Percentiles rank a stretch among this genome's conserved stretches.
Evolutionary conservation across 1,140 invertebrate genomes (phyloP).

Genomic region (Penaeus chinensis): DNA sequence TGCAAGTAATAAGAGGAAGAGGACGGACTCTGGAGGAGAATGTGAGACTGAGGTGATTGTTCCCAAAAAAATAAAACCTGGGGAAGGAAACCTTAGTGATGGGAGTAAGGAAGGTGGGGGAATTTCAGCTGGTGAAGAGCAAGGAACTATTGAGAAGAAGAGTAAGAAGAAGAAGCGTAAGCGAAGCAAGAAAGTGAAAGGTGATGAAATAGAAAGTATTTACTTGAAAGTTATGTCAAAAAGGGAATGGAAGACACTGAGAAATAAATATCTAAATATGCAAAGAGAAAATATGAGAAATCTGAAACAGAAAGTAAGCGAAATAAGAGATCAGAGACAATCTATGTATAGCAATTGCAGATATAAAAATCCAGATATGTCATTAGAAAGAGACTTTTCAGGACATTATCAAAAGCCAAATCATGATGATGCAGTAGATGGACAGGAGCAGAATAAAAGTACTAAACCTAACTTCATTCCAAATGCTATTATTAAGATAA

Average conservation of each 20-base stretch:
- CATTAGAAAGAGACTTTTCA: not conserved
- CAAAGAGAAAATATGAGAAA: slow-evolving; percentile 53
- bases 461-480: slow-evolving; percentile 44
- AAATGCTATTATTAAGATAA: slow-evolving; percentile 51
- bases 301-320: slow-evolving; percentile 39
- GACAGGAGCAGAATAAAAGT: not conserved
- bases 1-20: not conserved
- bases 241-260: slow-evolving; percentile 50
- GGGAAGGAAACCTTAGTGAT: not conserved
- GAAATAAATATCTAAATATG: slow-evolving; percentile 54
- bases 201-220: slow-evolving; percentile 45
- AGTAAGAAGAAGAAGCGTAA: slow-evolving; percentile 55
- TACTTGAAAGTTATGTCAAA: slow-evolving; percentile 57
- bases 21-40: too few relatives aligned
- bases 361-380: not conserved
- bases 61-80: not conserved
- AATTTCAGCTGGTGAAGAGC: not conserved
- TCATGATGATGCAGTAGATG: not conserved
- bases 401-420: not conserved
- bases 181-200: slow-evolving; percentile 52
- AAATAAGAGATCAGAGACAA: not conserved
- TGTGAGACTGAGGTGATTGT: not conserved
- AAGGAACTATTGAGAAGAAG: not conserved
- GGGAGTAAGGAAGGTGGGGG: not conserved
- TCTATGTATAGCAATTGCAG: not conserved